Conservation (phyloP, 2,888 invertebrate genomes). For the Platycheirus rosarum region DNA sequence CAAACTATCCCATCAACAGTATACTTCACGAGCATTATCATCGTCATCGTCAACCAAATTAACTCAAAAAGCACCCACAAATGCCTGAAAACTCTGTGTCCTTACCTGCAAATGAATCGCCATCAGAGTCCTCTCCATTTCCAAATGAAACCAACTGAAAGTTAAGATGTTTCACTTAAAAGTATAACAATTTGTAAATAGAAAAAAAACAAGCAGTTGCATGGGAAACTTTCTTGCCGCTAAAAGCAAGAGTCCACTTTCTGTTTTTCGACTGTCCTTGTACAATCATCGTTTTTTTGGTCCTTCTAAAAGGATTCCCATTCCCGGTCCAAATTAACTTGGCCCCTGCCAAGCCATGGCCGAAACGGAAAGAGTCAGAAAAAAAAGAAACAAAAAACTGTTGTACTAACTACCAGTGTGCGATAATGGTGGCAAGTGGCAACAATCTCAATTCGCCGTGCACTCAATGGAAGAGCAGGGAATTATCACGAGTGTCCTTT, state of each 20-base stretch:
- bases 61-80: constrained; percentile 14
- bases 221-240: not conserved
- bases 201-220: not conserved
- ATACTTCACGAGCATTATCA: constrained; percentile 1
- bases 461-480: constrained; percentile 29
- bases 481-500: constrained; percentile 62
- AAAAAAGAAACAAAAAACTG: constrained; percentile 19
- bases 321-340: constrained; percentile 56
- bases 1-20: constrained; percentile 1
- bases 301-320: constrained; percentile 31
- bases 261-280: not conserved
- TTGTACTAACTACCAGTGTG: constrained; percentile 7
- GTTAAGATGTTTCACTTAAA: constrained; percentile 67
- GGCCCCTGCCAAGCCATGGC: constrained; percentile 4
- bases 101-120: constrained; percentile 7
- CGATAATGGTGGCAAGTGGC: constrained; percentile 1
- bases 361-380: too few relatives aligned
- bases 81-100: not conserved
- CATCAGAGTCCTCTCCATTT: constrained; percentile 31
- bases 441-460: constrained; percentile 34
- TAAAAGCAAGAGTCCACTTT: constrained; percentile 12
- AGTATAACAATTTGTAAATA: constrained; percentile 43
- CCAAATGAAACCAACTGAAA: constrained; percentile 45
- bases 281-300: constrained; percentile 56
- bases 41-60: constrained; percentile 4